Evolutionary conservation across 2,797 vertebrate genomes (phyloP), one percentile per base, ranked within the genome.

Genomic region (Sparus aurata): DNA sequence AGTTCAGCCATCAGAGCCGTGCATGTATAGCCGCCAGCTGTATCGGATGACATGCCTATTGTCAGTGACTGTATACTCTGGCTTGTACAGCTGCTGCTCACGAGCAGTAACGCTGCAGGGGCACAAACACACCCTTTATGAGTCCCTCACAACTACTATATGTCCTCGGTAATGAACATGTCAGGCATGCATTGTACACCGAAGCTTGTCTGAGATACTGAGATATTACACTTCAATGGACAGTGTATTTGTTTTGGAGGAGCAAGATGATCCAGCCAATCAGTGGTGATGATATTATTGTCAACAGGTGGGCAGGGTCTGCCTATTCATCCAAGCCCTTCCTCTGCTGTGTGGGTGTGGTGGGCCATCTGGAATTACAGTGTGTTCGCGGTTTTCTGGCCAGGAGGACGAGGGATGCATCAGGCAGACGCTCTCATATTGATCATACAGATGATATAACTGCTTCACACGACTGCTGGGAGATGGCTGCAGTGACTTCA

Each of bases 41-140:
- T 81, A 92, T 95, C 91, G 60, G 69, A 83, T 94, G 89, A 92
- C 92, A 68, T 12, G 55, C 17, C 77, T 81, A 67, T 91, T 92
- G 91, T 89, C 76, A 11, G 58, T 17, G 53, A 72, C 73, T 45
- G 68, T 27, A 73, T 23, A 30, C 43, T 61, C 12, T 0, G 69
- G 85, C 79, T 83, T 82, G 79, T 73, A 68, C 91, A 89, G 88
- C 81, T 93, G 90, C 85, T 70, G 23, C 61, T 67, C 4, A 7
- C 76, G 27, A 57, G 53, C 20, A 70, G 49, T n/a, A 23, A 46
- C 8, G 6, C 18, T 12, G 11, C 1, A 1, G 46, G 20, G 38
- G 4, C 47, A 46, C 9, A 18, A 27, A 7, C 45, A 9, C 22
- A 52, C 58, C 60, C 13, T 20, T 1, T 3, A 16, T 2, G 2